Base-by-base conservation (phyloP, 2,888 invertebrate species). In the Caenorhabditis sp. region DNA sequence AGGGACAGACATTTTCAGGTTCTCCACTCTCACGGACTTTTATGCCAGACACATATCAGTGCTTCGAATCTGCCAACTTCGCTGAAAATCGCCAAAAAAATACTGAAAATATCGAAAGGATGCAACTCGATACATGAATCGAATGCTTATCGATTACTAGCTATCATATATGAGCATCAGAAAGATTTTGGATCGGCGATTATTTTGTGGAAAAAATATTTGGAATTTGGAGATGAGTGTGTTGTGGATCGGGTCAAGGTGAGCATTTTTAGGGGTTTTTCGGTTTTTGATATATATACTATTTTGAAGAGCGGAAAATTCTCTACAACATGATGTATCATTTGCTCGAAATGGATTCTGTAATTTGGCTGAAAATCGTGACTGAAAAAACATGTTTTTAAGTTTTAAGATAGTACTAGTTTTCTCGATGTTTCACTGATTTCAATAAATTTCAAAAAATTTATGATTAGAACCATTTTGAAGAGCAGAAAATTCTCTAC, bases 111-210 rank as follows among this genome's bases (percentile, higher is more conserved):
- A 7, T 8, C 59, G 49, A 60, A 31, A 20, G 7, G n/a, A 8
- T n/a, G 52, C 23, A 52, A 52, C 21, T 20, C 8, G 52, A 17
- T 8, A 7, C 23, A 52, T 23, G 52, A 43, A 63, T 56, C 63
- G 2, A 63, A 70, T 20, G 67, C 76, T 25, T 66, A 70, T 23
- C 52, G 70, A 14, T 68, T 78, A 1, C 50, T 78, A 20, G 78
- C 76, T 0, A 67, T 71, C 1, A 68, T 67, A 31, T 78, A 78
- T 57, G 76, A 76, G 27, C 72, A 78, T 49, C 76, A 78, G 25
- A 70, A 70, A 25, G 78, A 78, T 54, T 36, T 23, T 14, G 54
- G 64, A 1, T 76, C 76, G 1, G 59, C 78, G 4, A 23, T 60
- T 12, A 59, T 76, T 38, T 61, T 78, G 27, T 73, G 71, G 66